A percentile compares a stretch with the other conserved stretches of the same genome.
Conservation (phyloP, 2,888 invertebrate species). For the Acholoe squamosa region DNA sequence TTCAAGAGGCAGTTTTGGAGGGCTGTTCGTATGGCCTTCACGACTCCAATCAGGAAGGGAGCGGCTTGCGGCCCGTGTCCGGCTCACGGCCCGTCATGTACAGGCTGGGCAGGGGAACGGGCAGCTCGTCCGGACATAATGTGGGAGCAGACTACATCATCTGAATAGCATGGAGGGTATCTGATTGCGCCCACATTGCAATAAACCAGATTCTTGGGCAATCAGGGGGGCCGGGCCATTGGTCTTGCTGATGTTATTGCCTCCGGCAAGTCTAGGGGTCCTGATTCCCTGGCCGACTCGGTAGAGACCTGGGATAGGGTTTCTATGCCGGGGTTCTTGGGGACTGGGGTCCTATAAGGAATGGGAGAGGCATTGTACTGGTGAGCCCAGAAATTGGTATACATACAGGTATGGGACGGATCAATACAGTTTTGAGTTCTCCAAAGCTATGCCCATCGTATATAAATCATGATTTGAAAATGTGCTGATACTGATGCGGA, state of each 20-base stretch:
- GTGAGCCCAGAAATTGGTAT: too few species aligned
- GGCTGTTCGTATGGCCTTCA: constrained; percentile 30
- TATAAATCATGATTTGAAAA: too few species aligned
- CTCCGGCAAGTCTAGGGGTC: background rate
- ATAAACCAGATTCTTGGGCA: background rate
- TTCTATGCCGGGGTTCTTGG: background rate
- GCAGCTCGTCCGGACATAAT: background rate
- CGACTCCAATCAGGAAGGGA: background rate
- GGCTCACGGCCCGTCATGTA: constrained; percentile 1
- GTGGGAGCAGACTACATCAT: background rate
- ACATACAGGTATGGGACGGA: too few species aligned
- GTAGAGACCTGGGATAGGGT: background rate
- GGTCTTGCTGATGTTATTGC: background rate
- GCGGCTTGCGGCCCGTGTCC: background rate
- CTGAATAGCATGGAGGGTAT: constrained; percentile 33
- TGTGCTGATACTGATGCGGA: too few species aligned
- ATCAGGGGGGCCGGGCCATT: background rate
- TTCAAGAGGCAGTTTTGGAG: background rate
- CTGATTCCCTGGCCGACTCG: background rate
- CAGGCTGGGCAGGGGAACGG: background rate
- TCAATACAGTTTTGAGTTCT: too few species aligned
- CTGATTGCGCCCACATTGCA: constrained; percentile 29
- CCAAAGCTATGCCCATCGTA: too few species aligned
- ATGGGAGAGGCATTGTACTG: background rate
- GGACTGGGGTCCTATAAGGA: background rate